Conservation (phyloP, 2,888 invertebrate species). For the Auanema freiburgensis region DNA sequence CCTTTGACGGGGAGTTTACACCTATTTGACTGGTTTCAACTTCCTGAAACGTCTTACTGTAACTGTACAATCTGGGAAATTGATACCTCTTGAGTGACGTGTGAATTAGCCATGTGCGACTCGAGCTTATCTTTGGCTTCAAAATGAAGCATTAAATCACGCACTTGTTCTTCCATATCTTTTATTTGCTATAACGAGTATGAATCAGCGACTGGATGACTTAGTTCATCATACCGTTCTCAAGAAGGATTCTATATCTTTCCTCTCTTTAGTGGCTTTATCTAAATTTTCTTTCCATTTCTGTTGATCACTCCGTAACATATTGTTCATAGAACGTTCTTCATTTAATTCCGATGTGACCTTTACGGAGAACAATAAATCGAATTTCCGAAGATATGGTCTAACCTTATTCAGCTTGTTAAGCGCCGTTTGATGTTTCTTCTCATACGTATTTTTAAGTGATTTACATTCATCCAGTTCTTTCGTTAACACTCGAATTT, state of each 20-base stretch:
- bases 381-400: not conserved
- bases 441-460: conserved; percentile 70
- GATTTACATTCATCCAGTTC: conserved; percentile 32
- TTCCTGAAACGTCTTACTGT: not conserved
- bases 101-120: conserved; percentile 25
- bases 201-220: not conserved
- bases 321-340: conserved; percentile 73
- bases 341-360: conserved; percentile 47
- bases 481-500: conserved; percentile 64
- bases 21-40: not conserved
- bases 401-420: conserved; percentile 73
- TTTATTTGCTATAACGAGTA: conserved; percentile 71
- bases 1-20: not conserved
- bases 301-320: conserved; percentile 77
- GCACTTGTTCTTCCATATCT: conserved; percentile 86
- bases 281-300: conserved; percentile 72
- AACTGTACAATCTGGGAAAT: not conserved
- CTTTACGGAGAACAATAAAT: conserved; percentile 13
- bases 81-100: conserved; percentile 30
- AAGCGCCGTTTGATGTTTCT: conserved; percentile 73
- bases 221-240: not conserved
- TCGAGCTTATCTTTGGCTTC: conserved; percentile 77
- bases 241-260: conserved; percentile 63
- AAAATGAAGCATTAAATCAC: conserved; percentile 94
- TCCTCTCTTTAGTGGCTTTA: conserved; percentile 65